Base-by-base conservation (phyloP, 2,888 invertebrate species). In the Patella ulyssiponensis region DNA sequence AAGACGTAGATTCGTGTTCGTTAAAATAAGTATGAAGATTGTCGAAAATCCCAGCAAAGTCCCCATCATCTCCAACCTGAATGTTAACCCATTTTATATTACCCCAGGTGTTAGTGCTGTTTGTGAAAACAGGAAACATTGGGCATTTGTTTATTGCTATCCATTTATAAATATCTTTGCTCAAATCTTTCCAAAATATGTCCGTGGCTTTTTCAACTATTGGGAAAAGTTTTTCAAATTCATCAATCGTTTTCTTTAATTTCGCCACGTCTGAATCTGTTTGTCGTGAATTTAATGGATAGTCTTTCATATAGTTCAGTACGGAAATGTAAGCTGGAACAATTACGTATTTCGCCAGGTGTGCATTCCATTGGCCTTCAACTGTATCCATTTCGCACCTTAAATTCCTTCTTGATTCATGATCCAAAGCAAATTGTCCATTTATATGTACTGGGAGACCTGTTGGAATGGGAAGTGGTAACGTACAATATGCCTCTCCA, bases 371-470 rank as follows among this genome's bases (percentile, higher is more conserved):
- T 27, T 23, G 23, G 20, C 64, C 64, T 12, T 20, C 64, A 12
- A 64, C 64, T 23, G 64, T n/a, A 23, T 53, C 58, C 23, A 80
- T 79, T 2, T 81, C 77, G n/a, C 71, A 77, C 83, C 85, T 86
- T 3, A 87, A 71, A 72, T 75, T 79, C 71, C 87, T 78, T 79
- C 88, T 80, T 0, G 85, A 80, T 80, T 87, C 86, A 69, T 88
- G 85, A 58, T 85, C 84, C 20, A 87, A 74, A 11, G 83, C 83
- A 81, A 87, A 88, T 71, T 88, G 85, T 0, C 86, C 89, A 79
- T 89, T 88, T 12, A 88, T 77, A 77, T 88, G 86, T 12, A 87
- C 80, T 23, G 88, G 88, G 1, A 89, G 80, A 7, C 83, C 83
- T 5, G 87, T 86, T 27, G 74, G 44, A 12, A 84, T 74, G 14